phyloP scores from a whole-genome alignment of 2,888 invertebrate species.

The Trachelus stipa region DNA sequence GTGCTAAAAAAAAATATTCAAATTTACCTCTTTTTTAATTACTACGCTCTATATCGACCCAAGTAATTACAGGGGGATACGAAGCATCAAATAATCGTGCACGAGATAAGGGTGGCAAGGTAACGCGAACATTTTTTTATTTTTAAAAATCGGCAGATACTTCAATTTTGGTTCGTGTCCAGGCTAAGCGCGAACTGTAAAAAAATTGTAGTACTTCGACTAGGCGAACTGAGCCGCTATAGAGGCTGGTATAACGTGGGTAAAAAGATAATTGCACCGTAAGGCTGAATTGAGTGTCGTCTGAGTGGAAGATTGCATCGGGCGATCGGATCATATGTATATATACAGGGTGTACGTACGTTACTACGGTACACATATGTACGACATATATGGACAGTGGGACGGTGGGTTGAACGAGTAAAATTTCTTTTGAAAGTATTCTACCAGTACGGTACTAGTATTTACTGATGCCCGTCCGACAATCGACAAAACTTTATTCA shows the following conservation, averaged over 20 bases:
- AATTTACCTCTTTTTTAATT: neutral
- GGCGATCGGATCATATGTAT: neutral
- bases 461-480: neutral
- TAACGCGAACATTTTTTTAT: neutral
- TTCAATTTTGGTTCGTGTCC: neutral
- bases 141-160: neutral
- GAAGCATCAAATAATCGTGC: no score
- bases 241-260: conserved; percentile 10
- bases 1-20: neutral
- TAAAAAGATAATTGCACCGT: conserved; percentile 55
- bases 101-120: no score
- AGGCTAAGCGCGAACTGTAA: neutral
- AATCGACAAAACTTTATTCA: neutral
- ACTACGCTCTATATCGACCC: no score
- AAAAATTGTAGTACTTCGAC: neutral
- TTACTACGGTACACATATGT: neutral
- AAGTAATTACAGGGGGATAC: no score
- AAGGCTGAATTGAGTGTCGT: conserved; percentile 54
- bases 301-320: conserved; percentile 61
- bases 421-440: neutral
- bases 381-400: neutral
- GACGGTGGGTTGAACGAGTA: neutral
- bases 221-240: neutral
- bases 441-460: neutral
- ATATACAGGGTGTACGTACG: neutral